Conservation (phyloP, 2,888 invertebrate genomes). For the Odontocerum albicorne region DNA sequence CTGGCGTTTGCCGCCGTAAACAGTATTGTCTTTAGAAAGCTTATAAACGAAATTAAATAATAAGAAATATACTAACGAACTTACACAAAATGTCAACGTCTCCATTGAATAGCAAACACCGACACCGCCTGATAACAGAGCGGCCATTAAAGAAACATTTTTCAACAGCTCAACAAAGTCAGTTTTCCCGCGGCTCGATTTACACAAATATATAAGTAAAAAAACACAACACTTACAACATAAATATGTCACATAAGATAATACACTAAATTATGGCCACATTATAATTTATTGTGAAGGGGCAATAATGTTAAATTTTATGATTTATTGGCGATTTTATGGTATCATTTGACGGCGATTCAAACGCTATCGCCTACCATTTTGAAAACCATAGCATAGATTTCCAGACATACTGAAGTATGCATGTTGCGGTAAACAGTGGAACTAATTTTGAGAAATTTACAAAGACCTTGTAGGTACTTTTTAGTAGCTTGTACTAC, state of each 20-base stretch:
- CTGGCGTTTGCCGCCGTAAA: too few species aligned
- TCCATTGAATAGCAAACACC: constrained; percentile 16
- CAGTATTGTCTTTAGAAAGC: too few species aligned
- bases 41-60: too few species aligned
- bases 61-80: too few species aligned
- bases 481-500: too few species aligned
- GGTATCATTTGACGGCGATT: constrained; percentile 31
- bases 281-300: constrained; percentile 18
- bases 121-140: constrained; percentile 31
- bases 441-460: constrained; percentile 39
- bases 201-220: constrained; percentile 4
- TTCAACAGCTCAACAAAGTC: constrained; percentile 26
- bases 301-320: neutral
- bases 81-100: too few species aligned
- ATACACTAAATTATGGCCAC: constrained; percentile 5
- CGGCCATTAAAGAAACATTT: constrained; percentile 31
- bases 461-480: too few species aligned
- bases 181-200: constrained; percentile 30
- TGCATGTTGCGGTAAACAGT: constrained; percentile 35
- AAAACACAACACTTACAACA: constrained; percentile 19
- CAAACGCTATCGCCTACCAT: constrained; percentile 32
- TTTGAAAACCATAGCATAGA: constrained; percentile 33
- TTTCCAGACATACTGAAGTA: neutral
- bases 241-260: constrained; percentile 8
- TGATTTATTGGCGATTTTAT: constrained; percentile 3